Conservation (phyloP, 2,113 vertebrate genomes). For the Patagioenas fasciata region DNA sequence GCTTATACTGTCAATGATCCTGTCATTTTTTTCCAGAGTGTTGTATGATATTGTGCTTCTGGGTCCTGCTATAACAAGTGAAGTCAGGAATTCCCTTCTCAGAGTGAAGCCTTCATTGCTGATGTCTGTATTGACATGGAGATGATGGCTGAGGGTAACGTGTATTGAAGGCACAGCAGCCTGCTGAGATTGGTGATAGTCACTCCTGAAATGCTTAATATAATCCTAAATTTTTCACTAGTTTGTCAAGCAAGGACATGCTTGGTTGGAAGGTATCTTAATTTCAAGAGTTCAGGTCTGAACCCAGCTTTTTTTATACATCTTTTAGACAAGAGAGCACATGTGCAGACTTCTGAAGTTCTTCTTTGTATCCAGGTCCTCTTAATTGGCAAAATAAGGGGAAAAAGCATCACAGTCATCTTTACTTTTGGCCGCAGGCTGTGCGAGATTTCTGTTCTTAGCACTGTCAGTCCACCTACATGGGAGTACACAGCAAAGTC, state of each 20-base stretch:
- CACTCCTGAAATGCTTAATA: slow-evolving; percentile 64
- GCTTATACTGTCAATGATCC: slow-evolving; percentile 54
- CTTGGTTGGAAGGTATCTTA: slow-evolving; percentile 24
- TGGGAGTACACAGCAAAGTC: not conserved
- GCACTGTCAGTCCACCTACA: not conserved
- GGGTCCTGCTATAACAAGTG: slow-evolving; percentile 51
- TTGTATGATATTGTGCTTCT: slow-evolving; percentile 59
- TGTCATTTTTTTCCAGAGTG: slow-evolving; percentile 58
- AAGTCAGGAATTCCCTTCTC: slow-evolving; percentile 74
- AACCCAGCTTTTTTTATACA: not conserved
- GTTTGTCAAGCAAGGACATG: slow-evolving; percentile 18
- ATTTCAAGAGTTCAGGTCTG: slow-evolving; percentile 48
- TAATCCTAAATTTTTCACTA: slow-evolving; percentile 13
- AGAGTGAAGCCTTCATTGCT: slow-evolving; percentile 65
- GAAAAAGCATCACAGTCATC: not conserved
- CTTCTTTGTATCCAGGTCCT: not conserved
- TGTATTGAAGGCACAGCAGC: slow-evolving; percentile 64
- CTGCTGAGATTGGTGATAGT: slow-evolving; percentile 66
- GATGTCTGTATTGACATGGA: slow-evolving; percentile 75
- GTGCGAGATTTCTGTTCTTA: not conserved
- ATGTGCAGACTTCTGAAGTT: not conserved
- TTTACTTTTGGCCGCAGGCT: not conserved
- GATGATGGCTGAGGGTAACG: slow-evolving; percentile 71
- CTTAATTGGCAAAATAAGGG: not conserved
- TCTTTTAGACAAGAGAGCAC: not conserved